phyloP scores from a whole-genome alignment of 2,113 vertebrate species.

The Okapia johnstoni region DNA sequence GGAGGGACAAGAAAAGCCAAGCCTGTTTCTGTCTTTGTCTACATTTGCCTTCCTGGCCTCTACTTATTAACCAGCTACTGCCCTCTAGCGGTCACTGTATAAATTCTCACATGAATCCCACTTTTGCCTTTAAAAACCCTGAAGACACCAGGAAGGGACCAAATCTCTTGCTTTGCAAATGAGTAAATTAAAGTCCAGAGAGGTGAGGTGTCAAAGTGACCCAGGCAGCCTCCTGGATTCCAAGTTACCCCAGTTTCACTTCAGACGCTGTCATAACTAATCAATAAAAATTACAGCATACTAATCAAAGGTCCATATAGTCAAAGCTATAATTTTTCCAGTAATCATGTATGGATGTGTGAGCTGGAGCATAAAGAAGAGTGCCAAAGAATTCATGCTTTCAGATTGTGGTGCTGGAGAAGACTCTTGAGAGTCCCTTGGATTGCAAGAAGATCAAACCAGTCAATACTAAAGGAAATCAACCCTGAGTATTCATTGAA shows the following conservation, averaged over 20 bases:
- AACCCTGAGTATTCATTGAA: background rate
- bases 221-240: background rate
- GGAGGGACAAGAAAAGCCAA: background rate
- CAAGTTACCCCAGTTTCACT: background rate
- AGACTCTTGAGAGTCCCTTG: background rate
- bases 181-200: background rate
- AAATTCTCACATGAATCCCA: background rate
- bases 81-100: conserved; percentile 52
- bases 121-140: background rate
- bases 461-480: background rate
- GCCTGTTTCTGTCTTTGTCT: background rate
- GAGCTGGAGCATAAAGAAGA: background rate
- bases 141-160: background rate
- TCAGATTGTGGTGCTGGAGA: background rate
- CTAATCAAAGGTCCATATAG: background rate
- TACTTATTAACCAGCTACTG: conserved; percentile 29
- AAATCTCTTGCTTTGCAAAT: background rate
- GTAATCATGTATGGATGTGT: background rate
- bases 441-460: background rate
- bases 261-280: background rate
- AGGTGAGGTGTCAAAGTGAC: background rate
- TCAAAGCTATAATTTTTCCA: background rate
- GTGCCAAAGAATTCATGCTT: background rate
- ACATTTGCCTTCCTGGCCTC: background rate
- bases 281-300: background rate